These are phyloP conservation scores for Temnothorax longispinosus DNA, from an alignment of 1,140 invertebrate genomes.

Conservation along the genomic window DNA sequence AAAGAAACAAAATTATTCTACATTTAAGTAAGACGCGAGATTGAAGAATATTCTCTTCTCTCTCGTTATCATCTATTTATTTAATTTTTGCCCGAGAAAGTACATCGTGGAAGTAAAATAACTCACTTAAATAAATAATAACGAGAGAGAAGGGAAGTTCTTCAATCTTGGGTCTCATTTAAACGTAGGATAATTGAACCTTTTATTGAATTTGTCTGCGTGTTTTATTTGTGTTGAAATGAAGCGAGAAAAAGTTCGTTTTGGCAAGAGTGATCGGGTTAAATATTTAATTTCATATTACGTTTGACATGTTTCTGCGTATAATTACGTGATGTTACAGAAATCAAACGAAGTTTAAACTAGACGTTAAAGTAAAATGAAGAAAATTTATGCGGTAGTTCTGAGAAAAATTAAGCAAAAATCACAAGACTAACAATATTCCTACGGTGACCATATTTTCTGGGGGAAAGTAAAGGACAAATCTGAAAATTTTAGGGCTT, in stretches of 20 bases:
- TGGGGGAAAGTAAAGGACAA: too few species aligned
- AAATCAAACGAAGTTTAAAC: neutral
- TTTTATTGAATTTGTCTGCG: conserved; percentile 1
- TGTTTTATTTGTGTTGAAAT: neutral
- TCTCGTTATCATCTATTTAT: neutral
- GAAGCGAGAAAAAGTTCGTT: neutral
- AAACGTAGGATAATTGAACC: too few species aligned
- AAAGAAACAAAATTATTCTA: neutral
- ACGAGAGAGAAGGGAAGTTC: too few species aligned
- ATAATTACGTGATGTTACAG: neutral
- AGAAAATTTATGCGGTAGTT: neutral
- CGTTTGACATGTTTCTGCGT: neutral
- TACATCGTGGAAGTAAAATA: too few species aligned
- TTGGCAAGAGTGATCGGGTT: neutral
- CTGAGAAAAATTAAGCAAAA: neutral
- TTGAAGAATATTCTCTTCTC: neutral
- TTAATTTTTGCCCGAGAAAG: neutral
- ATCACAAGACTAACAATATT: neutral
- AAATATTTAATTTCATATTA: conserved; percentile 24
- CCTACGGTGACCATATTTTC: neutral
- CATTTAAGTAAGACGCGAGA: neutral
- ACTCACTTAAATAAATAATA: too few species aligned
- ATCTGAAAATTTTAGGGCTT: neutral
- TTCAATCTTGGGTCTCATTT: too few species aligned
- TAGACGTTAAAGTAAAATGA: neutral